These are phyloP conservation scores for Ennomos quercinarius DNA, from an alignment of 2,888 invertebrate species.

Conservation along the genomic window DNA sequence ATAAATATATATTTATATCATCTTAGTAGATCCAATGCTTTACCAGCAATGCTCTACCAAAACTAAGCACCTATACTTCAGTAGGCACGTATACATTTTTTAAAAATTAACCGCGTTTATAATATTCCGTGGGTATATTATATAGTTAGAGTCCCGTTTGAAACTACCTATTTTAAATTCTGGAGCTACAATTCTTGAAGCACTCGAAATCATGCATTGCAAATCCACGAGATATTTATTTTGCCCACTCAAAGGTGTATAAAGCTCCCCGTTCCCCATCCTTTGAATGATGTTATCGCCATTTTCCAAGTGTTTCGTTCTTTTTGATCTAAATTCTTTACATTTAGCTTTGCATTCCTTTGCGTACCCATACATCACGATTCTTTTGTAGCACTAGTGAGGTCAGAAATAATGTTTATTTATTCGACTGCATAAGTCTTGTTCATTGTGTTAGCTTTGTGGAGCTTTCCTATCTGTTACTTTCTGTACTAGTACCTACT, in stretches of 20 bases:
- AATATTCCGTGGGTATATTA: no score
- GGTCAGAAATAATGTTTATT: slow-evolving; percentile 64
- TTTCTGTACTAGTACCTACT: background rate
- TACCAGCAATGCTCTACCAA: no score
- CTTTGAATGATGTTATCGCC: slow-evolving; percentile 80
- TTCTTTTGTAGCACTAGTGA: slow-evolving; percentile 74
- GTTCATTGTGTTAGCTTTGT: slow-evolving; percentile 15
- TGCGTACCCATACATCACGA: slow-evolving; percentile 69
- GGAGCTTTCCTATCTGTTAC: background rate
- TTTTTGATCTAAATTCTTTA: slow-evolving; percentile 80
- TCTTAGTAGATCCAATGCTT: no score
- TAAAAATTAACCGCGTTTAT: no score
- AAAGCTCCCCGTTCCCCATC: slow-evolving; percentile 76
- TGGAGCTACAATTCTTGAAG: slow-evolving; percentile 4
- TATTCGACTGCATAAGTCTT: slow-evolving; percentile 42
- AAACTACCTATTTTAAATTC: slow-evolving; percentile 8
- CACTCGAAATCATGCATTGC: slow-evolving; percentile 39
- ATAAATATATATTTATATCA: no score
- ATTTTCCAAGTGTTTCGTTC: slow-evolving; percentile 79
- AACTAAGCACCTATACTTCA: no score
- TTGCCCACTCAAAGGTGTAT: slow-evolving; percentile 74
- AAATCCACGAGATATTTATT: slow-evolving; percentile 67
- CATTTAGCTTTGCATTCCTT: slow-evolving; percentile 71
- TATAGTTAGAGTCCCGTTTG: background rate
- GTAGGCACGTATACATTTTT: no score